Percentiles rank a stretch among this genome's conserved stretches.
Evolutionary conservation across 2,888 invertebrate genomes (phyloP).

Genomic region (Micropterix aruncella): DNA sequence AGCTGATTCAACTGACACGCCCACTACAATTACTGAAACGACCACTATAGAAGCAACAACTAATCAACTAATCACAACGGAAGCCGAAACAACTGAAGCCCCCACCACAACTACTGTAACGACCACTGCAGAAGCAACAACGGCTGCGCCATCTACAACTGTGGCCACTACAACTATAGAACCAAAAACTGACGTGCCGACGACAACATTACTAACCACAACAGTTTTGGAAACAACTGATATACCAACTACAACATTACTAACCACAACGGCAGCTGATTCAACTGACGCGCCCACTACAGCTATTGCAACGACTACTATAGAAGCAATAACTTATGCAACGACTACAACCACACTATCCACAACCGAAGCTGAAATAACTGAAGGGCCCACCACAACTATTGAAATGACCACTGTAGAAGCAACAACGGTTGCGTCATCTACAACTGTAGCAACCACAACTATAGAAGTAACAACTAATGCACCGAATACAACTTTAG

Average conservation of each 20-base stretch:
- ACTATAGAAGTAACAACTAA: no score
- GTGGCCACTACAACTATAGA: no score
- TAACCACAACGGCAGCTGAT: neutral
- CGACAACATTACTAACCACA: neutral
- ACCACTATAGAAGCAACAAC: neutral
- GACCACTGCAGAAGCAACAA: constrained; percentile 1
- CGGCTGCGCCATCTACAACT: no score
- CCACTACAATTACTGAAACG: neutral
- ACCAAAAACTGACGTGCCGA: no score
- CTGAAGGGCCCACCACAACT: constrained; percentile 3
- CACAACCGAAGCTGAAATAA: neutral
- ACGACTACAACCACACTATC: constrained; percentile 1
- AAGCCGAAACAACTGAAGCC: neutral
- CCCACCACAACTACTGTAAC: constrained; percentile 1
- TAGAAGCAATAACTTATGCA: neutral
- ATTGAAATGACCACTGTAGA: neutral
- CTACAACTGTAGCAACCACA: neutral
- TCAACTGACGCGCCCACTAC: neutral
- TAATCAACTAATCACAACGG: no score
- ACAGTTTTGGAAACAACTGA: neutral
- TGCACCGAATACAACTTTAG: no score
- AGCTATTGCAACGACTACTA: neutral
- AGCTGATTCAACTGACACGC: neutral
- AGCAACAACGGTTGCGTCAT: neutral
- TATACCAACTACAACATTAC: neutral